Evolutionary conservation across 2,888 invertebrate genomes (phyloP).

Genomic region (Xanthorhoe spadicearia): DNA sequence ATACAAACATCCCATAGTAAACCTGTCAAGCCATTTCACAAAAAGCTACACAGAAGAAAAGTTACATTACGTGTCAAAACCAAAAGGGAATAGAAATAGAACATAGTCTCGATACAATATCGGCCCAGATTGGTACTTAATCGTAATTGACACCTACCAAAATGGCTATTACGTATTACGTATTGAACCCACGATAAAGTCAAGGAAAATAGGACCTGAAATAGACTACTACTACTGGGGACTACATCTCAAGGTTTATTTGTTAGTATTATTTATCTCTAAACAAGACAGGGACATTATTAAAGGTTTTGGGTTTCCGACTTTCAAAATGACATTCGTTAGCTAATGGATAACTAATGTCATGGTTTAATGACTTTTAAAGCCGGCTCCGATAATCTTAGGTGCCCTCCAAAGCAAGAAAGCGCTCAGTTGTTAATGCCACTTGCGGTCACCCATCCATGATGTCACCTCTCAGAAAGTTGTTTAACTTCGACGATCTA

Average conservation of each 20-base stretch:
- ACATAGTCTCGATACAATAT: conserved; percentile 37
- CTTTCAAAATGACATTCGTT: too few relatives aligned
- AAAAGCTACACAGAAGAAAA: conserved; percentile 36
- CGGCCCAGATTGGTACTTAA: conserved; percentile 43
- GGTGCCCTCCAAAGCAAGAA: too few relatives aligned
- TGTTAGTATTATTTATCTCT: background rate
- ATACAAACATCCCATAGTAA: too few relatives aligned
- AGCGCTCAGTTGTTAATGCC: too few relatives aligned
- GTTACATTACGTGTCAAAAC: conserved; percentile 38
- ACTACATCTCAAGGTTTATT: background rate
- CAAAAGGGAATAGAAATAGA: conserved; percentile 38
- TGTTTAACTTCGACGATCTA: too few relatives aligned
- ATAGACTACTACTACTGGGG: background rate
- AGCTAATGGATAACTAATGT: too few relatives aligned
- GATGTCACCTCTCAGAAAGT: too few relatives aligned
- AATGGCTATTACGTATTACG: conserved; percentile 43
- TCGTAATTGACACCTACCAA: conserved; percentile 46
- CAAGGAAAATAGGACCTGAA: conserved; percentile 31
- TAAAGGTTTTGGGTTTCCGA: background rate
- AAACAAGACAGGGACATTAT: background rate
- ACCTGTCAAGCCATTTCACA: conserved; percentile 22
- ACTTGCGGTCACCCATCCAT: too few relatives aligned
- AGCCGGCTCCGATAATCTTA: too few relatives aligned
- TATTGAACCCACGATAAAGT: conserved; percentile 31
- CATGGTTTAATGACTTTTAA: too few relatives aligned